These are phyloP conservation scores for Eupithecia inturbata DNA, from an alignment of 2,888 invertebrate species.

Conservation along the genomic window DNA sequence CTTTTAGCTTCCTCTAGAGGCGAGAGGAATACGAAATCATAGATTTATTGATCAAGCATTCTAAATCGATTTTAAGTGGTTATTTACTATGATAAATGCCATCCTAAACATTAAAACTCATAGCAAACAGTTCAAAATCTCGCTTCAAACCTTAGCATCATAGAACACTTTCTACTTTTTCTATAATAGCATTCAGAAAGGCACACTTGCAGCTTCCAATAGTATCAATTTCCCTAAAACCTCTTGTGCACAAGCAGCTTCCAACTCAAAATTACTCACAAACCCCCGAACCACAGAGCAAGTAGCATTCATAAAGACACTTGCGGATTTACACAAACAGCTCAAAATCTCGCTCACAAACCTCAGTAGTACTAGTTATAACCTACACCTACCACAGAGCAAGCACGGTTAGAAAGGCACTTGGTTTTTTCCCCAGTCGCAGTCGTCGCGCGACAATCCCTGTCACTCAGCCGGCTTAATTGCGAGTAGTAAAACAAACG, in stretches of 20 bases:
- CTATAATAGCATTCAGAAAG: too few species aligned
- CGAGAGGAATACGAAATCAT: background rate
- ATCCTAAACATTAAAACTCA: background rate
- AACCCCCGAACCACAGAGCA: background rate
- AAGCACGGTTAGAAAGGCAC: slow-evolving; percentile 2
- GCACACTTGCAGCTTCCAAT: too few species aligned
- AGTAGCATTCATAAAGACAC: background rate
- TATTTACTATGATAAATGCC: background rate
- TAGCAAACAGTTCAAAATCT: background rate
- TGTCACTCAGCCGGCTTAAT: slow-evolving; percentile 82
- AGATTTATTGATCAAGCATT: background rate
- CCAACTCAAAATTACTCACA: background rate
- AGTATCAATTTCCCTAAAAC: too few species aligned
- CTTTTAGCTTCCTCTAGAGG: background rate
- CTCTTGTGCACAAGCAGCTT: too few species aligned
- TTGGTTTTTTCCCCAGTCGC: slow-evolving; percentile 54
- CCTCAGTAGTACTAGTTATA: background rate
- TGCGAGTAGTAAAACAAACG: slow-evolving; percentile 81
- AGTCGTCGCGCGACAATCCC: slow-evolving; percentile 73
- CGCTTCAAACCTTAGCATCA: background rate
- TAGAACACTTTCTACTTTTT: background rate
- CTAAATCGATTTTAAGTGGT: too few species aligned
- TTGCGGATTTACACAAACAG: background rate
- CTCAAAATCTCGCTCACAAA: background rate
- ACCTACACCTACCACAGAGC: slow-evolving; percentile 24